A percentile compares a stretch with the other conserved stretches of the same genome.
These are phyloP conservation scores for Lagopus leucura DNA, from an alignment of 2,113 vertebrate genomes.

Conservation along the genomic window DNA sequence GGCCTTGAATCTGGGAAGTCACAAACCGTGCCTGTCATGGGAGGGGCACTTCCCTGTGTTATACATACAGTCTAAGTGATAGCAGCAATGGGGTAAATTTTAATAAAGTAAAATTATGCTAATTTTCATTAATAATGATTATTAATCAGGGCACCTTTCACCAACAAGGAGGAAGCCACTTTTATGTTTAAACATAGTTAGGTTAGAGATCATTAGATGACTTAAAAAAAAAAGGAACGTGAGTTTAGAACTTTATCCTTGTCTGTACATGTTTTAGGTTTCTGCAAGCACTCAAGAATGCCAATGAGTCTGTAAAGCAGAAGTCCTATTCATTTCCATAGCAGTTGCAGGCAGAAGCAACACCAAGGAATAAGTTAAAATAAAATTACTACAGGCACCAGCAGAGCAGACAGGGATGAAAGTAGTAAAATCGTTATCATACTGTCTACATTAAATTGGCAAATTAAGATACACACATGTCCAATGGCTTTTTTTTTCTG, in stretches of 20 bases:
- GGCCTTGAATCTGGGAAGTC: not conserved
- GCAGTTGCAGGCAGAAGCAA: not conserved
- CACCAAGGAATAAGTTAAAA: not conserved
- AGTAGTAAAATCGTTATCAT: not conserved
- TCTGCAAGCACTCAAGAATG: not conserved
- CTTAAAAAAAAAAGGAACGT: not conserved
- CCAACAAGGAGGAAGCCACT: not conserved
- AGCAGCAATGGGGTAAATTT: not conserved
- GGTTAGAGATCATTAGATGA: not conserved
- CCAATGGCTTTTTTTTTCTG: not conserved
- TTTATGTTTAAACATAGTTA: not conserved
- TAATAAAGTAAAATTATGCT: slow-evolving; percentile 1
- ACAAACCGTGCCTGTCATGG: not conserved
- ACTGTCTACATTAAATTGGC: not conserved
- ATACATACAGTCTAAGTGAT: not conserved
- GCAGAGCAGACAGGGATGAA: not conserved
- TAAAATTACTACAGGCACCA: not conserved
- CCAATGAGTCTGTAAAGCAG: not conserved
- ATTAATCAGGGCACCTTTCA: not conserved
- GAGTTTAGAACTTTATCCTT: not conserved
- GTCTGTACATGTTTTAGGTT: not conserved
- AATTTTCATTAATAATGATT: not conserved
- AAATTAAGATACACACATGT: not conserved
- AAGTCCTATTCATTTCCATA: not conserved
- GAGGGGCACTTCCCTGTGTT: not conserved